Conservation (phyloP, 2,113 vertebrate species). For the Micronycteris hirsuta region DNA sequence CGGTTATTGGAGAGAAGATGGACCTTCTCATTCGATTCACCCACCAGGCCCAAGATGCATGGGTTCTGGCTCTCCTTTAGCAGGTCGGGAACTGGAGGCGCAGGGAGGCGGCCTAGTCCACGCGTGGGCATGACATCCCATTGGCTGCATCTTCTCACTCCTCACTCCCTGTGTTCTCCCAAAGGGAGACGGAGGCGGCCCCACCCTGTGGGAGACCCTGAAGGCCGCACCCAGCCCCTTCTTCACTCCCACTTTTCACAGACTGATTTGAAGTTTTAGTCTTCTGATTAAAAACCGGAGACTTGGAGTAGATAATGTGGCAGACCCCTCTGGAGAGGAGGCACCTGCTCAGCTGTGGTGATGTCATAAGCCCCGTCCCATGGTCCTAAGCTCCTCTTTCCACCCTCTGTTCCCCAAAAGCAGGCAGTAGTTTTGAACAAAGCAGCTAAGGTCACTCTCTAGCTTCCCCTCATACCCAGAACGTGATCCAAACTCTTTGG, state of each 20-base stretch:
- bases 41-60: neutral
- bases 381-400: neutral
- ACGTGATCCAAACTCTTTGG: neutral
- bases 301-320: neutral
- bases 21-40: neutral
- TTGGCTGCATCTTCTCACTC: neutral
- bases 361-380: rapidly evolving
- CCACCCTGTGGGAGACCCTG: too few relatives aligned
- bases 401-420: neutral
- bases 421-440: neutral
- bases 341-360: neutral
- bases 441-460: neutral
- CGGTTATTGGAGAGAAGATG: neutral
- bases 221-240: neutral
- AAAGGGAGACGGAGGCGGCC: too few relatives aligned
- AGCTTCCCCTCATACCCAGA: neutral
- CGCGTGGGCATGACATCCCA: rapidly evolving
- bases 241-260: neutral
- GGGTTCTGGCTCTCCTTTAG: neutral
- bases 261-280: neutral
- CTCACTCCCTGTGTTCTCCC: too few relatives aligned
- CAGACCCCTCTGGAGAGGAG: neutral
- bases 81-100: neutral
- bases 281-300: neutral
- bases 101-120: neutral